phyloP scores from a whole-genome alignment of 2,888 invertebrate genomes.

The Clitarchus hookeri region DNA sequence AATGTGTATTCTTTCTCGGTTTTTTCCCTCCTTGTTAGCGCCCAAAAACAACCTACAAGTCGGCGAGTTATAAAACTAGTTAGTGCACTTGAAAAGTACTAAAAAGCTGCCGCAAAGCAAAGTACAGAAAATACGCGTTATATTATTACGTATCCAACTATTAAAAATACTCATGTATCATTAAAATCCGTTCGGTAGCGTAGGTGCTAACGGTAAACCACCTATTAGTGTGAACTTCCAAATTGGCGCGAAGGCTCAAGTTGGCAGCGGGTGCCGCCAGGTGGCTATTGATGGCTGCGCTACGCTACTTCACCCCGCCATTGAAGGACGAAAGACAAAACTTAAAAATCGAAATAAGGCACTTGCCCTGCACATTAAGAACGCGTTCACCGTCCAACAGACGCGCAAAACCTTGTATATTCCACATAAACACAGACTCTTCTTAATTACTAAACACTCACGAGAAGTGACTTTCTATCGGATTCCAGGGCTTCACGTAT shows the following conservation, averaged over 20 bases:
- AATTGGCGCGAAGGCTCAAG: conserved; percentile 27
- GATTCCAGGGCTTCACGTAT: conserved; percentile 38
- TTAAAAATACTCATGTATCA: too few species aligned
- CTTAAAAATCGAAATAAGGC: conserved; percentile 45
- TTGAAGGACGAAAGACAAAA: conserved; percentile 52
- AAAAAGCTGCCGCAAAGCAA: too few species aligned
- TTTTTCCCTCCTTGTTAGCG: too few species aligned
- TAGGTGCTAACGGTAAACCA: not conserved
- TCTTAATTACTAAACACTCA: conserved; percentile 19
- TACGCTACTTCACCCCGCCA: conserved; percentile 45
- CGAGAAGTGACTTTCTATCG: conserved; percentile 28
- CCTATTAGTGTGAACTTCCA: conserved; percentile 27
- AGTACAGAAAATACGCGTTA: too few species aligned
- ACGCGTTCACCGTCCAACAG: not conserved
- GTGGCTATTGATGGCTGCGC: conserved; percentile 39
- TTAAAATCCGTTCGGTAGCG: too few species aligned
- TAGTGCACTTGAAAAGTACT: too few species aligned
- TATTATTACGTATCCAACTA: too few species aligned
- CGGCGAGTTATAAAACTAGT: too few species aligned
- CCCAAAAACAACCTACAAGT: too few species aligned
- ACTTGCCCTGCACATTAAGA: conserved; percentile 30
- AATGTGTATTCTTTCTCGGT: too few species aligned
- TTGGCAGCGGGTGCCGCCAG: conserved; percentile 44
- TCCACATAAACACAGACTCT: not conserved
- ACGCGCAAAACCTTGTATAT: not conserved